phyloP scores from a whole-genome alignment of 2,888 invertebrate species.

The Panorpa germanica region DNA sequence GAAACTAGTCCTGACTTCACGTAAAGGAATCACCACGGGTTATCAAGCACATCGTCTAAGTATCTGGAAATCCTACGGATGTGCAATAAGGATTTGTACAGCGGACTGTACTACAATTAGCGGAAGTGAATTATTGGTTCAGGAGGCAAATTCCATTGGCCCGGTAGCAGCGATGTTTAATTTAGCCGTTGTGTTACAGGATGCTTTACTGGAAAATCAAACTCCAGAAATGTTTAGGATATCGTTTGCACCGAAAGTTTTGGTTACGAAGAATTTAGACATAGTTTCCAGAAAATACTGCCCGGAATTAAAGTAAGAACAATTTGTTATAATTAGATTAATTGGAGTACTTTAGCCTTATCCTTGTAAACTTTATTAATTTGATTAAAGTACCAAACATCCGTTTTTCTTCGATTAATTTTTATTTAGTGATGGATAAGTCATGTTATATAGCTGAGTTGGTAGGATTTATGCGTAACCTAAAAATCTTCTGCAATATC shows the following conservation, averaged over 20 bases:
- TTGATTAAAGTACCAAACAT: no score
- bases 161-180: slow-evolving; percentile 66
- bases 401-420: no score
- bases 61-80: slow-evolving; percentile 52
- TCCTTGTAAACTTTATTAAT: no score
- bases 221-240: slow-evolving; percentile 39
- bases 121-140: slow-evolving; percentile 43
- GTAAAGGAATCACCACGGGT: slow-evolving; percentile 58
- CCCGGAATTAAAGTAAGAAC: slow-evolving; percentile 21
- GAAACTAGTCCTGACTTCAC: slow-evolving; percentile 61
- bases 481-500: no score
- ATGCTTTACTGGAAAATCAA: slow-evolving; percentile 54
- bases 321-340: no score
- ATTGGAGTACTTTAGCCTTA: no score
- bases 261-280: slow-evolving; percentile 34
- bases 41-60: slow-evolving; percentile 57
- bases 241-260: slow-evolving; percentile 53
- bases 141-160: slow-evolving; percentile 35
- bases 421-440: no score
- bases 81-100: slow-evolving; percentile 44
- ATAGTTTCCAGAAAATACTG: slow-evolving; percentile 27
- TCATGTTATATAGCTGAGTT: no score
- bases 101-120: slow-evolving; percentile 47
- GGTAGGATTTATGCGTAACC: no score
- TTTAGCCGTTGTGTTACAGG: slow-evolving; percentile 56